These are phyloP conservation scores for Maniola hyperantus DNA, from an alignment of 2,888 invertebrate genomes.

Conservation along the genomic window DNA sequence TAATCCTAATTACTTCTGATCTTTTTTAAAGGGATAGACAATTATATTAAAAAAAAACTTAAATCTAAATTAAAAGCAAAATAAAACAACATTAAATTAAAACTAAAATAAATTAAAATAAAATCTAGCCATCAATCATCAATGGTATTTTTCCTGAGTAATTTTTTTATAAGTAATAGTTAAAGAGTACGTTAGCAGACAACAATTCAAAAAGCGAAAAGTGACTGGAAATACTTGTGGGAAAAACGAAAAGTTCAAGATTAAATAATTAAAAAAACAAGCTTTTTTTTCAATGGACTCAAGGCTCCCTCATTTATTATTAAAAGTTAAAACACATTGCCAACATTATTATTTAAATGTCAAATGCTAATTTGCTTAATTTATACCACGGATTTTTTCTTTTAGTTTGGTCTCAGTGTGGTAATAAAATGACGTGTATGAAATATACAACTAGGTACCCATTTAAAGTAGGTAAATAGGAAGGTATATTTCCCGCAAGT, in stretches of 20 bases:
- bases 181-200: background rate
- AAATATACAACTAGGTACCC: no score
- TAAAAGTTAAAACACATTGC: background rate
- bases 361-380: background rate
- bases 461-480: no score
- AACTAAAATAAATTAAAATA: no score
- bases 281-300: background rate
- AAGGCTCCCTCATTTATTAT: background rate
- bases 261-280: constrained; percentile 4
- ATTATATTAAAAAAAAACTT: no score
- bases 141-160: background rate
- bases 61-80: no score
- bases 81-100: no score
- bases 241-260: background rate
- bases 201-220: background rate
- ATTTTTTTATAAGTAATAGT: background rate
- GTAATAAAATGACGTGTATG: no score
- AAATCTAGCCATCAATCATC: background rate
- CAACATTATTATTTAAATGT: constrained; percentile 12
- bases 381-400: constrained; percentile 14
- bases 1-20: no score
- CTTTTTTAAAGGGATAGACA: no score
- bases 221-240: background rate
- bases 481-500: no score
- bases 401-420: no score